phyloP scores from a whole-genome alignment of 23 tunicate genomes.

The Trididemnum miniatum region DNA sequence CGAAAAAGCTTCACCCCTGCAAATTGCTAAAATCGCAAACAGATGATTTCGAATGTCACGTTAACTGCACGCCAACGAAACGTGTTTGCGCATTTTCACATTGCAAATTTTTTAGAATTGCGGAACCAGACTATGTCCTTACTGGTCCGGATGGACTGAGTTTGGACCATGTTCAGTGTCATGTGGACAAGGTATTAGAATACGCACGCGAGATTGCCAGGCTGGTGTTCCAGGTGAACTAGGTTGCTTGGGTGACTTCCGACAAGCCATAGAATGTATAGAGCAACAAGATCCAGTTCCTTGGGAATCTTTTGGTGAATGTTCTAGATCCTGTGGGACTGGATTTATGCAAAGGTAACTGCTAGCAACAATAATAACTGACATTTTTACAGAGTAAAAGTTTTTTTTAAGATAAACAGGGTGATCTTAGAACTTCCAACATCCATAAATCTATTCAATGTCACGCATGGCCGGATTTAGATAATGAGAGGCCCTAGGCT shows the following conservation, averaged over 20 bases:
- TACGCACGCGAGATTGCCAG: slow-evolving; percentile 54
- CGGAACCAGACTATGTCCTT: slow-evolving; percentile 50
- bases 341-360: slow-evolving; percentile 33
- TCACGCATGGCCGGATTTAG: too few species aligned
- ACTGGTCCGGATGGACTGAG: slow-evolving; percentile 80
- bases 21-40: too few species aligned
- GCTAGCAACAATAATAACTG: too few species aligned
- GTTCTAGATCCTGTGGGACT: slow-evolving; percentile 71
- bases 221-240: slow-evolving; percentile 51
- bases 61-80: too few species aligned
- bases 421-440: too few species aligned
- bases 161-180: slow-evolving; percentile 75
- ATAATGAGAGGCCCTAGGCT: too few species aligned
- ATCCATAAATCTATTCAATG: too few species aligned
- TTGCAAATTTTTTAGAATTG: slow-evolving; percentile 43
- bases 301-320: slow-evolving; percentile 65
- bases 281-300: slow-evolving; percentile 39
- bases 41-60: too few species aligned
- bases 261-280: slow-evolving; percentile 38
- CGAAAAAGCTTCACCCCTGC: too few species aligned
- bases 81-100: too few species aligned
- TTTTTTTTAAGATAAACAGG: too few species aligned
- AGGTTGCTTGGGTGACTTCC: slow-evolving; percentile 56
- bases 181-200: slow-evolving; percentile 64
- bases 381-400: too few species aligned